Conservation (phyloP, 2,113 vertebrate species). For the Mesoclemmys tuberculata region DNA sequence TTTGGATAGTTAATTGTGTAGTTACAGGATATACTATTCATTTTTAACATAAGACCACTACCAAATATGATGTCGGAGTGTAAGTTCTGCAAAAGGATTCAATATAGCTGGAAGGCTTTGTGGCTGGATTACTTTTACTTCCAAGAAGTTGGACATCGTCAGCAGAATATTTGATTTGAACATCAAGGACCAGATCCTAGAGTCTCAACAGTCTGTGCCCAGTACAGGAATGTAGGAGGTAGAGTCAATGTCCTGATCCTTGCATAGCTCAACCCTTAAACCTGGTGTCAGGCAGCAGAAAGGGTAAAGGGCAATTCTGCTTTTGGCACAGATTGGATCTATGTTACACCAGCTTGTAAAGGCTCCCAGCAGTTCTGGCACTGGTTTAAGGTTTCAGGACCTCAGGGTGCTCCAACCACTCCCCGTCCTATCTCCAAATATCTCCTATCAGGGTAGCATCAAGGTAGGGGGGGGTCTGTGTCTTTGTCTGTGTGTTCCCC, state of each 20-base stretch:
- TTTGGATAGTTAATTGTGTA: background rate
- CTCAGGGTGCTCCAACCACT: background rate
- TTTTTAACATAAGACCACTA: background rate
- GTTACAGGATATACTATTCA: background rate
- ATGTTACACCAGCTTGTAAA: background rate
- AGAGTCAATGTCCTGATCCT: background rate
- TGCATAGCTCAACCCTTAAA: background rate
- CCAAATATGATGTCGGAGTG: background rate
- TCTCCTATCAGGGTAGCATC: accelerated
- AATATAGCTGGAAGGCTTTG: background rate
- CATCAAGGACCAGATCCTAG: background rate
- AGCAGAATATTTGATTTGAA: background rate
- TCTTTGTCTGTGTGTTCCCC: too few species aligned
- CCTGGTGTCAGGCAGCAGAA: background rate
- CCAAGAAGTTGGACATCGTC: background rate
- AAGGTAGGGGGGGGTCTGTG: too few species aligned
- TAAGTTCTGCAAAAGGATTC: background rate
- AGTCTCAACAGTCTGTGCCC: background rate
- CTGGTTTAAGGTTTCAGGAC: background rate
- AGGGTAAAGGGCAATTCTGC: background rate
- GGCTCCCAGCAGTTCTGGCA: background rate
- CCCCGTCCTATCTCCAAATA: background rate
- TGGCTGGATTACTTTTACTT: background rate
- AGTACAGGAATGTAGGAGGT: background rate
- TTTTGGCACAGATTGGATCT: background rate